These are phyloP conservation scores for Ochropleura plecta DNA, from an alignment of 2,888 invertebrate genomes.

Conservation along the genomic window DNA sequence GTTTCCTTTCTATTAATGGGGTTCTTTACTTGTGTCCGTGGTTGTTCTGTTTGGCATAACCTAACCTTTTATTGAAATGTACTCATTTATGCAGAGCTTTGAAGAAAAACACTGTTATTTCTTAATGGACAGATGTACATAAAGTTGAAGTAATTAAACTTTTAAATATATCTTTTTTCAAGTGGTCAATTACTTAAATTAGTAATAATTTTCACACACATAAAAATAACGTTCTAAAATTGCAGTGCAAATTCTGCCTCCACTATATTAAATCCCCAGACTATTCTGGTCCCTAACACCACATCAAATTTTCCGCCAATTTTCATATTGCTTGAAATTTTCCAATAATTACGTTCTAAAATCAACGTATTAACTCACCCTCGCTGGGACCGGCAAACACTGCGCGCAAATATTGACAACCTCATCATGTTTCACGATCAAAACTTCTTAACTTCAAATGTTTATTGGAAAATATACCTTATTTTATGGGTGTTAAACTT, in stretches of 20 bases:
- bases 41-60: constrained; percentile 38
- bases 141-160: neutral
- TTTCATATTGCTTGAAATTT: constrained; percentile 56
- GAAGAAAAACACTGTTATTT: neutral
- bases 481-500: constrained; percentile 19
- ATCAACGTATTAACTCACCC: constrained; percentile 61
- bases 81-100: constrained; percentile 38
- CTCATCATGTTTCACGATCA: constrained; percentile 61
- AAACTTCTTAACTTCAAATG: constrained; percentile 57
- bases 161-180: too few relatives aligned
- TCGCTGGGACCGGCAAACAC: constrained; percentile 56
- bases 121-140: neutral
- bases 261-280: neutral
- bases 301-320: constrained; percentile 48
- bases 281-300: constrained; percentile 8
- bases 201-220: neutral
- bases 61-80: constrained; percentile 22
- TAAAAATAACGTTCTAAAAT: neutral
- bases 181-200: neutral
- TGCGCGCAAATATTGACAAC: constrained; percentile 62
- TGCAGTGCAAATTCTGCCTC: neutral
- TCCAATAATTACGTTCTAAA: constrained; percentile 63
- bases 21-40: constrained; percentile 43
- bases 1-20: constrained; percentile 47
- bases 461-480: constrained; percentile 53